These are phyloP conservation scores for Serrognathus titanus DNA, from an alignment of 2,888 invertebrate genomes.

Conservation along the genomic window DNA sequence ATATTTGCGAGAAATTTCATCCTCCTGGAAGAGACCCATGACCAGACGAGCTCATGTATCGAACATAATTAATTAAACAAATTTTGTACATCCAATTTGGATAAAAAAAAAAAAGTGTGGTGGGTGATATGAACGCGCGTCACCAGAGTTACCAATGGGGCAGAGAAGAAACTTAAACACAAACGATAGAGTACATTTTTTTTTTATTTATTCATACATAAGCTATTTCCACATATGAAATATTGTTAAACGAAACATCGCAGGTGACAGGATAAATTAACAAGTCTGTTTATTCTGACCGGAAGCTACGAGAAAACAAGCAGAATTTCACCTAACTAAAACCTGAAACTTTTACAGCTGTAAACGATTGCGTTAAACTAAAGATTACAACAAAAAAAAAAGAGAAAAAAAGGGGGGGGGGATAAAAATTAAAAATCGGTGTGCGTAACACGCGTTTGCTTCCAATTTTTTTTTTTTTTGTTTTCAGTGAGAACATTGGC, in stretches of 20 bases:
- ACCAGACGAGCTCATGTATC: too few relatives aligned
- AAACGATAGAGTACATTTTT: too few relatives aligned
- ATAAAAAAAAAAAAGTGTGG: too few relatives aligned
- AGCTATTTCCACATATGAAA: conserved; percentile 29
- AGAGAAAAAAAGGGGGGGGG: not conserved
- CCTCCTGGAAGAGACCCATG: too few relatives aligned
- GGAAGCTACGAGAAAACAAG: conserved; percentile 6
- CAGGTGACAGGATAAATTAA: conserved; percentile 6
- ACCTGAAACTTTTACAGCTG: not conserved
- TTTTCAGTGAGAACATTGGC: not conserved
- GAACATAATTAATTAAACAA: too few relatives aligned
- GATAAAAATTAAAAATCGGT: not conserved
- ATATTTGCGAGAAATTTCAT: too few relatives aligned
- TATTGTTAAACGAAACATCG: conserved; percentile 18
- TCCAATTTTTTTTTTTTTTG: not conserved
- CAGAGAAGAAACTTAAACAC: too few relatives aligned
- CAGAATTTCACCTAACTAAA: conserved; percentile 6
- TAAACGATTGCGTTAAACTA: not conserved
- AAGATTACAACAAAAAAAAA: not conserved
- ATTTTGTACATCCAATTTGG: too few relatives aligned
- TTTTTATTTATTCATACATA: conserved; percentile 18
- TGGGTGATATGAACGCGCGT: too few relatives aligned
- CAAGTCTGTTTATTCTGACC: conserved; percentile 1
- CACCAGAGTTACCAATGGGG: too few relatives aligned
- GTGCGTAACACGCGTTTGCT: not conserved